Conservation (phyloP, 2,888 invertebrate genomes). For the Ectobius pallidus region DNA sequence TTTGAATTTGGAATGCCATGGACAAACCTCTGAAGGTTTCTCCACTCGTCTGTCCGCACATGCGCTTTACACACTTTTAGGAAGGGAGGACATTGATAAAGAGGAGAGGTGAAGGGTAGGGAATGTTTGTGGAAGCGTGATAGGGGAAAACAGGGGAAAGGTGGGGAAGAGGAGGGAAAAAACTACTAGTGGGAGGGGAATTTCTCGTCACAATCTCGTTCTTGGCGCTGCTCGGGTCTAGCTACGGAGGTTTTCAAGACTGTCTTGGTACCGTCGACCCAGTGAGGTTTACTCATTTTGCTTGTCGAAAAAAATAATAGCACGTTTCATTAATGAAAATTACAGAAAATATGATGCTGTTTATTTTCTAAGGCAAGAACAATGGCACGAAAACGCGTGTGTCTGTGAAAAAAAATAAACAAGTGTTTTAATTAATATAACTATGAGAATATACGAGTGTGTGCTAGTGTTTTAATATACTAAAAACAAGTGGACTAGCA, state of each 20-base stretch:
- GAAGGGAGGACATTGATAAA: conserved; percentile 22
- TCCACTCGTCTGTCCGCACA: not conserved
- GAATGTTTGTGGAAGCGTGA: not conserved
- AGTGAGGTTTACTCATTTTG: not conserved
- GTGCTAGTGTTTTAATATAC: not conserved
- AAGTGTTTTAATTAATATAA: not conserved
- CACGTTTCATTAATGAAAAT: not conserved
- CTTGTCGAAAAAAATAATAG: not conserved
- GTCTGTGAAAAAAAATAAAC: not conserved
- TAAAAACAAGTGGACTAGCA: not conserved
- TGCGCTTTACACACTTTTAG: not conserved
- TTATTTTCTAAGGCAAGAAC: not conserved
- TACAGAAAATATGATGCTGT: no score
- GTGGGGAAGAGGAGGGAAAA: conserved; percentile 48
- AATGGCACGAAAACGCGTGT: not conserved
- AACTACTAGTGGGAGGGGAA: conserved; percentile 29
- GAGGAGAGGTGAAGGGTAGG: not conserved
- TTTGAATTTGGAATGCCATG: conserved; percentile 22
- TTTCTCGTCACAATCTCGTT: conserved; percentile 29
- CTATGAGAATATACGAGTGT: not conserved
- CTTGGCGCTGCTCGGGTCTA: conserved; percentile 18
- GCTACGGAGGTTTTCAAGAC: conserved; percentile 31
- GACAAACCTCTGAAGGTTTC: conserved; percentile 15
- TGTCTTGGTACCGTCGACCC: not conserved
- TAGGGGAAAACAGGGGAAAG: conserved; percentile 36